Evolutionary conservation across 2,113 vertebrate species (phyloP).

Genomic region (Zeus faber): DNA sequence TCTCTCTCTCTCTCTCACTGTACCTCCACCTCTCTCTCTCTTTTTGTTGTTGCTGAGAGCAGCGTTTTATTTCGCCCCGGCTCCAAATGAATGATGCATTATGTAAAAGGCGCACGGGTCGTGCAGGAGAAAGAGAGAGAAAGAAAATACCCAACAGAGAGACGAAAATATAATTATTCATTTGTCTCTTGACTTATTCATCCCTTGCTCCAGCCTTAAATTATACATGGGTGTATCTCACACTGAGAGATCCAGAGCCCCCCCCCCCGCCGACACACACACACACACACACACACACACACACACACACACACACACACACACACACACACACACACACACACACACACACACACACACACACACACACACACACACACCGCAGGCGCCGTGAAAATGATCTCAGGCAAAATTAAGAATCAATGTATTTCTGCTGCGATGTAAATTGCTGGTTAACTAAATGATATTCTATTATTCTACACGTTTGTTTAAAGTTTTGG

Average conservation of each 20-base stretch:
- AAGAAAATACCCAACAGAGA: neutral
- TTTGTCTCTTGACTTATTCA: constrained; percentile 47
- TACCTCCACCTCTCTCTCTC: constrained; percentile 14
- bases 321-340: no score
- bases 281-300: no score
- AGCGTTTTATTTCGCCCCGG: constrained; percentile 40
- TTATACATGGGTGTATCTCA: constrained; percentile 28
- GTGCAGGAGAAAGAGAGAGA: constrained; percentile 28
- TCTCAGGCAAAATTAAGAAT: no score
- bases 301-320: no score
- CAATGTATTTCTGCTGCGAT: no score
- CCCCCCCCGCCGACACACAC: neutral
- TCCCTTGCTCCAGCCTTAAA: constrained; percentile 21
- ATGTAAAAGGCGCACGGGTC: constrained; percentile 47
- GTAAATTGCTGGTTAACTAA: no score
- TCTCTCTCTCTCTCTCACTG: constrained; percentile 1
- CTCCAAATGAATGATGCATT: constrained; percentile 16
- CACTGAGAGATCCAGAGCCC: no score
- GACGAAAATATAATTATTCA: constrained; percentile 40
- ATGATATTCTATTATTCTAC: no score
- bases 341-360: no score
- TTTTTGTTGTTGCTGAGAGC: constrained; percentile 40
- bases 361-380: no score
- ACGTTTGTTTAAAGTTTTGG: no score
- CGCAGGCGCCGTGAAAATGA: no score